These are phyloP conservation scores for Streblospio benedicti DNA, from an alignment of 1,140 invertebrate genomes.

Conservation along the genomic window DNA sequence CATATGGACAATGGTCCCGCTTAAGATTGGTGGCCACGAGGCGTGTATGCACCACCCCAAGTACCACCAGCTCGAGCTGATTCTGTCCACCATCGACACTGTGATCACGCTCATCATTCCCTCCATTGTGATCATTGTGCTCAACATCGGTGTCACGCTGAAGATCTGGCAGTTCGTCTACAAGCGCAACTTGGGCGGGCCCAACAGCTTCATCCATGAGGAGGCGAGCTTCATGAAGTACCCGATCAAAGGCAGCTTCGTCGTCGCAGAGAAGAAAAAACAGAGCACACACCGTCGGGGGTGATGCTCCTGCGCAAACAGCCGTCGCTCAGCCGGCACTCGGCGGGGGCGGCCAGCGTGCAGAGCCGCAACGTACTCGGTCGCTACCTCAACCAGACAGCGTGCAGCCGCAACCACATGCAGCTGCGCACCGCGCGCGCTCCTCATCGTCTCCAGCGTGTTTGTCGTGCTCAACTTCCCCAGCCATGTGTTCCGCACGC, in stretches of 20 bases:
- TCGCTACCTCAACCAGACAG: too few species aligned
- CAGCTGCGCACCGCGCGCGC: conserved; percentile 24
- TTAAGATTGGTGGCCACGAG: neutral
- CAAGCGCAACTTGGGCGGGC: neutral
- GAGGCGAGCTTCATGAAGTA: too few species aligned
- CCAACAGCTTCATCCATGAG: too few species aligned
- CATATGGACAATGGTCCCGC: conserved; percentile 2
- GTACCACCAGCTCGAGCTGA: conserved; percentile 43
- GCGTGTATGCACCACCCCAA: conserved; percentile 13
- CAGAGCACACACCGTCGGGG: too few species aligned
- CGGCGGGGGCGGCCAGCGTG: too few species aligned
- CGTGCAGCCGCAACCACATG: conserved; percentile 51
- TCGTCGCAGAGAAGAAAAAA: too few species aligned
- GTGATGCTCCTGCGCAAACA: too few species aligned
- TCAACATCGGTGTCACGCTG: conserved; percentile 52
- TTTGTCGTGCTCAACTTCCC: conserved; percentile 11
- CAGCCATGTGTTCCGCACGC: conserved; percentile 3
- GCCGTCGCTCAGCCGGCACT: too few species aligned
- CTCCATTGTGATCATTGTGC: conserved; percentile 52
- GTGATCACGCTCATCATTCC: conserved; percentile 53
- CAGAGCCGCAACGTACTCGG: too few species aligned
- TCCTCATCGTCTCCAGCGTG: conserved; percentile 1
- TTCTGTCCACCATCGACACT: conserved; percentile 51
- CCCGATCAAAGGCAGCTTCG: too few species aligned
- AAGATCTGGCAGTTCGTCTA: neutral